Evolutionary conservation across 2,888 invertebrate species (phyloP).

Genomic region (Lacanobia wlatinum): DNA sequence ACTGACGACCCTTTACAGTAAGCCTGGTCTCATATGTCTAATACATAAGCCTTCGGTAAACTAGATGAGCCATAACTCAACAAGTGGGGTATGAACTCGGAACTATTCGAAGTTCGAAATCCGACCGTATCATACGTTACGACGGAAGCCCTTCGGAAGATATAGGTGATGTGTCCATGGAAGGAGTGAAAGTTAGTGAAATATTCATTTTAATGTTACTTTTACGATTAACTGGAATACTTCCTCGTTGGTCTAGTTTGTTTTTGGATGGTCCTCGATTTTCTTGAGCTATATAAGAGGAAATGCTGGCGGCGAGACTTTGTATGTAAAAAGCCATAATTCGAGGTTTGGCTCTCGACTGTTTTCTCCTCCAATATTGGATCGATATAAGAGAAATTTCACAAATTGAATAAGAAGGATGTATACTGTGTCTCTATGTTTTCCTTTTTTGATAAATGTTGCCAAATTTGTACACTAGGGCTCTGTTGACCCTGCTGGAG

Average conservation of each 20-base stretch:
- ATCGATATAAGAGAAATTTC: no score
- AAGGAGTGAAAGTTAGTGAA: conserved; percentile 23
- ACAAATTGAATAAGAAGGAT: no score
- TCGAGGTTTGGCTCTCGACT: no score
- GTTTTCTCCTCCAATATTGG: no score
- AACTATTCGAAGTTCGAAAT: conserved; percentile 37
- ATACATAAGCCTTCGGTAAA: conserved; percentile 36
- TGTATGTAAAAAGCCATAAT: no score
- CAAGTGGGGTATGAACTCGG: conserved; percentile 44
- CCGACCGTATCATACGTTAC: conserved; percentile 42
- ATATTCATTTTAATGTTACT: conserved; percentile 26
- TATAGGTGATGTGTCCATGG: conserved; percentile 8
- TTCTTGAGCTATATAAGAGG: no score
- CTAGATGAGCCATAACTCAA: conserved; percentile 45
- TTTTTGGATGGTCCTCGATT: no score
- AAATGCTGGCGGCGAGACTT: no score
- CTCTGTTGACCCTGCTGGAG: no score
- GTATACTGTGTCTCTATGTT: no score
- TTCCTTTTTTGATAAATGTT: no score
- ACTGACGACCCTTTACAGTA: conserved; percentile 7
- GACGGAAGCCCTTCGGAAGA: conserved; percentile 18
- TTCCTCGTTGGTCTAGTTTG: neutral
- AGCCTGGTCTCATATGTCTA: conserved; percentile 24
- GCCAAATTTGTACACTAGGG: no score
- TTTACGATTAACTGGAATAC: neutral